phyloP scores from a whole-genome alignment of 2,888 invertebrate species.

The Gibbula magus region DNA sequence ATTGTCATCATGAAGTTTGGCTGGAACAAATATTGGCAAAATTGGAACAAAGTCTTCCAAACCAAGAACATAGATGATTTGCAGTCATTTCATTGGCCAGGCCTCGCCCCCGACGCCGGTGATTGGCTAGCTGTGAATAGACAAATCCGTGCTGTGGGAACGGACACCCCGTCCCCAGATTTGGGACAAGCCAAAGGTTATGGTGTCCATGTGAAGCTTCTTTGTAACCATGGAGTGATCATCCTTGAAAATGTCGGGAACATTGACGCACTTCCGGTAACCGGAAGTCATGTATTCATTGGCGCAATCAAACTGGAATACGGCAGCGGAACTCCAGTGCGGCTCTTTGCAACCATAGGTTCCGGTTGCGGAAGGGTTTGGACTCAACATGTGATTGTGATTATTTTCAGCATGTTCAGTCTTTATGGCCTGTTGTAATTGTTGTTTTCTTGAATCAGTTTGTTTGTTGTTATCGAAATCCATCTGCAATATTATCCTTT shows the following conservation, averaged over 20 bases:
- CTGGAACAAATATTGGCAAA: conserved; percentile 66
- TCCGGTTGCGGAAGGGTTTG: no score
- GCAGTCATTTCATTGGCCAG: conserved; percentile 37
- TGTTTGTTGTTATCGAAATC: no score
- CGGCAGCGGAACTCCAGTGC: conserved; percentile 80
- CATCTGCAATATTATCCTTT: no score
- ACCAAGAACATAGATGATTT: background rate
- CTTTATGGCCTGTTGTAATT: no score
- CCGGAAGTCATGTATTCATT: conserved; percentile 64
- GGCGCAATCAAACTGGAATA: conserved; percentile 80
- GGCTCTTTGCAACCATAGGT: conserved; percentile 78
- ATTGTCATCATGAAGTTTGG: conserved; percentile 75
- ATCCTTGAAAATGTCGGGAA: conserved; percentile 80
- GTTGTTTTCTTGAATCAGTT: no score
- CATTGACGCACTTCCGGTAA: conserved; percentile 42
- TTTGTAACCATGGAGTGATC: conserved; percentile 74
- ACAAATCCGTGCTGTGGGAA: conserved; percentile 78
- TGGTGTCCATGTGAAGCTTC: conserved; percentile 78
- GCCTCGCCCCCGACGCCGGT: conserved; percentile 79
- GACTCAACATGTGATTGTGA: no score
- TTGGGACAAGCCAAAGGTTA: conserved; percentile 76
- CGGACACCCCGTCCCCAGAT: conserved; percentile 82
- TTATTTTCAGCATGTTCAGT: no score
- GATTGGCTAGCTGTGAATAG: conserved; percentile 78
- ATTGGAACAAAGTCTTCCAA: conserved; percentile 40